Evolutionary conservation across 2,113 vertebrate genomes (phyloP), one percentile per base, ranked within the genome.

Genomic region (Eptesicus fuscus): DNA sequence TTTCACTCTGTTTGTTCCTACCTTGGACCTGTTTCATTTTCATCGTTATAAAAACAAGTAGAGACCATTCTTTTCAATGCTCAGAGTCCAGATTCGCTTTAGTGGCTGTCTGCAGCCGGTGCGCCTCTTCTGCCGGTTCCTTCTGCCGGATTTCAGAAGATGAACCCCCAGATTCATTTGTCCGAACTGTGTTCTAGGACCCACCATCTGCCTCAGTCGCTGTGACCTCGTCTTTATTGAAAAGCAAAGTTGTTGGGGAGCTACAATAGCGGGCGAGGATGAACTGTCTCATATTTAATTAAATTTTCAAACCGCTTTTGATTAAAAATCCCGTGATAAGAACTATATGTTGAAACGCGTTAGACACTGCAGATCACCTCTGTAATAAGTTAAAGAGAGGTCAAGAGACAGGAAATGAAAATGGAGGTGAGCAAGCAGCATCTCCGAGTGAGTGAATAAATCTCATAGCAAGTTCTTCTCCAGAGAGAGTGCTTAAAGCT

Each of bases 351-450:
- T 86, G 91, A 91, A 94, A 70, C 61, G 87, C 74, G 44, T 93
- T 91, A 90, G 95, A 90, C 37, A 49, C 94, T 96, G 89, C 84
- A 74, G 96, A 96, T 93, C 91, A 95, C 87, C 83, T 96, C 88
- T 83, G 61, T 80, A 96, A 83, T 88, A 96, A 88, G 94, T 96
- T 96, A 94, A 97, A 96, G 95, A 93, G 87, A 74, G 95, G 90
- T 96, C 95, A 96, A 90, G 76, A 90, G 83, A 95, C 94, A 94
- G 97, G 96, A 97, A 97, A 96, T 97, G 95, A 97, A 97, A 96
- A 88, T 90, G 53, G 74, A 89, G 67, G 88, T 96, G 70, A 87
- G 79, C 83, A 88, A 84, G 70, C 53, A 87, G 90, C 88, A 25
- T 93, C 89, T 93, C 67, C 35, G 44, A 74, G 42, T 51, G 78